Conservation (phyloP, 2,888 invertebrate genomes). For the Andrena fulva region DNA sequence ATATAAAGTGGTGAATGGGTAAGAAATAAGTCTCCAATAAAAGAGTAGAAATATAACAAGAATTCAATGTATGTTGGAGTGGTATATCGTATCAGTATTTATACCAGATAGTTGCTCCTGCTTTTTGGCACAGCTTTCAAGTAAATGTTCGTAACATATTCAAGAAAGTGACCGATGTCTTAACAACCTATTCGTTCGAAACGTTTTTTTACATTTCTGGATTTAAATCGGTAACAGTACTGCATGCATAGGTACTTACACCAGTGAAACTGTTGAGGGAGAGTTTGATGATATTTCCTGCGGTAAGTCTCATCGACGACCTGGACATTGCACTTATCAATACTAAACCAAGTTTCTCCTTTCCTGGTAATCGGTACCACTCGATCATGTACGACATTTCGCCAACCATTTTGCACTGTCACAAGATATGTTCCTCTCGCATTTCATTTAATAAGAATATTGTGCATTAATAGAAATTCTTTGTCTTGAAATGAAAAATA, state of each 20-base stretch:
- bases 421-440: not conserved
- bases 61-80: not conserved
- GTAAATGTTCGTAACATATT: slow-evolving; percentile 72
- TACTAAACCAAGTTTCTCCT: slow-evolving; percentile 60
- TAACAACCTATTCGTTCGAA: slow-evolving; percentile 65
- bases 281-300: slow-evolving; percentile 76
- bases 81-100: not conserved
- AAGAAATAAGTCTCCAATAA: not conserved
- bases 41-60: not conserved
- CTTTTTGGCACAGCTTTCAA: slow-evolving; percentile 6
- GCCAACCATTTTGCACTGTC: slow-evolving; percentile 70
- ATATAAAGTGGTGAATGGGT: no score
- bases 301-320: slow-evolving; percentile 73
- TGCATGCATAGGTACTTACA: slow-evolving; percentile 62
- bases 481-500: not conserved
- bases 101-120: not conserved
- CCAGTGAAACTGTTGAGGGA: slow-evolving; percentile 75
- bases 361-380: slow-evolving; percentile 74
- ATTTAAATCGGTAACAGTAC: not conserved
- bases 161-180: slow-evolving; percentile 71
- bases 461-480: not conserved
- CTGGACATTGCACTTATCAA: slow-evolving; percentile 72
- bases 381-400: slow-evolving; percentile 74
- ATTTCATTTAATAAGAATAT: not conserved
- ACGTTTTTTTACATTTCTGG: not conserved